Evolutionary conservation across 2,113 vertebrate genomes (phyloP).

Genomic region (Phrynosoma blainvillii): DNA sequence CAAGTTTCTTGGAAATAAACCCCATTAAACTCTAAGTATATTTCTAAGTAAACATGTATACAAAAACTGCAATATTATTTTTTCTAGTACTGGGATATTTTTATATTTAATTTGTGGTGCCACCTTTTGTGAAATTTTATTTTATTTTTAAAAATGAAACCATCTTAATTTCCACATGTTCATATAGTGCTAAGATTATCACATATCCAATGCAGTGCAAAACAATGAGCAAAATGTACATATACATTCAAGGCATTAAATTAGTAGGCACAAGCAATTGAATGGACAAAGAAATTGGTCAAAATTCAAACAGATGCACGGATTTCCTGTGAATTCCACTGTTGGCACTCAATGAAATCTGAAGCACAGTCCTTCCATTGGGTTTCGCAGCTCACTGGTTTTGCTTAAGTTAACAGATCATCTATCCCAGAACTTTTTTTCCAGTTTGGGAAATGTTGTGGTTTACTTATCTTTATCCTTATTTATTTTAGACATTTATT

Average conservation of each 20-base stretch:
- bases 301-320: not conserved
- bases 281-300: conserved; percentile 1
- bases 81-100: not conserved
- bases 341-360: not conserved
- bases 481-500: conserved; percentile 10
- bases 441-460: not conserved
- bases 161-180: not conserved
- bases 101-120: not conserved
- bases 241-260: not conserved
- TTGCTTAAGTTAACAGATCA: conserved; percentile 1
- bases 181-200: not conserved
- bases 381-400: not conserved
- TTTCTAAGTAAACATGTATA: too few relatives aligned
- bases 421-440: not conserved
- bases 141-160: not conserved
- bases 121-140: not conserved
- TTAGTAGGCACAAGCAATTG: not conserved
- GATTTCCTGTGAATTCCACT: not conserved
- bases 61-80: not conserved
- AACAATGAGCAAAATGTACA: not conserved
- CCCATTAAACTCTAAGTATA: not conserved
- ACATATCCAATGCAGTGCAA: not conserved
- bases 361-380: not conserved
- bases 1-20: not conserved
- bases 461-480: conserved; percentile 12